Evolutionary conservation across 2,888 invertebrate species (phyloP).

Genomic region (Plutella xylostella): DNA sequence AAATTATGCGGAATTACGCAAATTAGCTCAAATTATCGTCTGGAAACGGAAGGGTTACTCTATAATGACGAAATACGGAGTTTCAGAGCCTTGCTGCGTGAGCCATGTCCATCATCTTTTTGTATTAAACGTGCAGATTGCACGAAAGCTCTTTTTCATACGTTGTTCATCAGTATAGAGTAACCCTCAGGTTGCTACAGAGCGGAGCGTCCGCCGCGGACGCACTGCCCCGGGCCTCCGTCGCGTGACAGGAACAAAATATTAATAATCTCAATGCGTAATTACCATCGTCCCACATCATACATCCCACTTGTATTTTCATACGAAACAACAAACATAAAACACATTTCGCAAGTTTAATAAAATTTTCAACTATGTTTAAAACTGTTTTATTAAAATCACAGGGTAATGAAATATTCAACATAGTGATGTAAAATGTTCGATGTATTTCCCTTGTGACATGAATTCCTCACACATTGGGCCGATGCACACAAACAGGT

Average conservation of each 20-base stretch:
- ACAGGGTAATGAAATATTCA: conserved; percentile 2
- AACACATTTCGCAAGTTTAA: not conserved
- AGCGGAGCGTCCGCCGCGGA: no score
- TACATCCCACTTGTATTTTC: not conserved
- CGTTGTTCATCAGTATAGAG: no score
- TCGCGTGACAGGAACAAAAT: conserved; percentile 56
- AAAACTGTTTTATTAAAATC: conserved; percentile 2
- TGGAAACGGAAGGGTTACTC: conserved; percentile 19
- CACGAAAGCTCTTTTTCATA: no score
- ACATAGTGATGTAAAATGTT: not conserved
- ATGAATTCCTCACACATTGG: not conserved
- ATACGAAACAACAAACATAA: not conserved
- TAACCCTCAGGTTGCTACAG: no score
- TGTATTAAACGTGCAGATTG: no score
- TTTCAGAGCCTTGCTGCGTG: no score
- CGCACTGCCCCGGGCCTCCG: not conserved
- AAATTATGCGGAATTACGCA: conserved; percentile 60
- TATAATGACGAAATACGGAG: no score
- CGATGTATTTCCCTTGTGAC: not conserved
- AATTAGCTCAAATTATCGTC: conserved; percentile 64
- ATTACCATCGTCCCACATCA: conserved; percentile 21
- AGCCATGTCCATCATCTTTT: no score
- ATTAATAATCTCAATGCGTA: conserved; percentile 49
- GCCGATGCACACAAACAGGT: no score
- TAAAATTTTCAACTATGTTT: not conserved